These are phyloP conservation scores for Chrysopilus asiliformis DNA, from an alignment of 2,888 invertebrate species.

Conservation along the genomic window DNA sequence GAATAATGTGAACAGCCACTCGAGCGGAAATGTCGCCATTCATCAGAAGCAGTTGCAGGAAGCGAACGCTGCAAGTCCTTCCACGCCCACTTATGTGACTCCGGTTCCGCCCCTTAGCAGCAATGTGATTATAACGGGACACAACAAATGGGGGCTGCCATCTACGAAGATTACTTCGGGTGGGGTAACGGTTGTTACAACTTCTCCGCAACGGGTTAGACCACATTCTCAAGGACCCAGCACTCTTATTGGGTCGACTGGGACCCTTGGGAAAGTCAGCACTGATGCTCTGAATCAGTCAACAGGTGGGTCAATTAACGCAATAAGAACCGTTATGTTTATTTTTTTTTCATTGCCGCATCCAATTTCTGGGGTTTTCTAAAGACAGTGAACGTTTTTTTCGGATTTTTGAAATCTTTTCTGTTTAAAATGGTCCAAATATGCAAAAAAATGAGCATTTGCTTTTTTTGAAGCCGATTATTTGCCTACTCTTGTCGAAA, in stretches of 20 bases:
- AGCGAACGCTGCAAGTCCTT: conserved; percentile 17
- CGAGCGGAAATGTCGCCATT: conserved; percentile 30
- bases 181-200: conserved; percentile 53
- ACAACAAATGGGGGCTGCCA: conserved; percentile 40
- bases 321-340: neutral
- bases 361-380: no score
- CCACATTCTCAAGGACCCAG: conserved; percentile 43
- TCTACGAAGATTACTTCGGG: conserved; percentile 38
- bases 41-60: conserved; percentile 19
- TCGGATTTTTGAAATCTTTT: no score
- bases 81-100: conserved; percentile 26
- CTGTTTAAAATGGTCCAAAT: no score
- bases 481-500: no score
- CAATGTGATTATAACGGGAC: conserved; percentile 39
- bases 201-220: conserved; percentile 40
- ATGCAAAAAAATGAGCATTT: no score
- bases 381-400: no score
- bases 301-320: conserved; percentile 20
- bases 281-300: conserved; percentile 36
- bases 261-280: conserved; percentile 33
- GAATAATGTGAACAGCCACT: conserved; percentile 21
- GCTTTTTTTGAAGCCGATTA: no score
- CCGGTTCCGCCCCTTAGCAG: conserved; percentile 37
- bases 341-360: neutral
- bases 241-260: conserved; percentile 31